Base-by-base conservation (phyloP, 2,888 invertebrate species). In the Chymomyza caudatula region DNA sequence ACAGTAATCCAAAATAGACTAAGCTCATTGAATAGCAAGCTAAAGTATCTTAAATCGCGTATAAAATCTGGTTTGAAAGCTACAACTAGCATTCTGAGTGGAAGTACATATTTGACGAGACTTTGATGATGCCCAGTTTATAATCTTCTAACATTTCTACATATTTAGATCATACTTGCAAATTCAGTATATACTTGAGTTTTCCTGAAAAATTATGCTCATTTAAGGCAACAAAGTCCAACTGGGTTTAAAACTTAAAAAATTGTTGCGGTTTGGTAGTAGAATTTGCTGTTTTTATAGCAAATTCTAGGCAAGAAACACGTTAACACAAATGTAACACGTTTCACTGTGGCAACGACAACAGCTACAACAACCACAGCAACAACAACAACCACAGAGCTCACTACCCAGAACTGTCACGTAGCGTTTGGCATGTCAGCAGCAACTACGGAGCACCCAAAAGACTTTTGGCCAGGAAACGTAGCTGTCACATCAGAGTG, bases 351-450 rank as follows among this genome's bases (percentile, higher is more conserved):
- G 83, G 80, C 74, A 82, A 69, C 77, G 71, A 61, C 56, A 37
- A 56, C 62, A 67, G 55, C 25, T 67, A 55, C 59, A 67, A 58
- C 25, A 69, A 55, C 59, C 37, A 44, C 61, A 69, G 54, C 69
- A 69, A 13, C 61, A 55, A 53, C 66, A 66, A 71, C 70, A 53
- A 65, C 56, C 63, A 69, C 65, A 60, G 71, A 76, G 69, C 75
- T 75, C 11, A 11, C 29, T 2, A 0, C 0, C 2, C 29, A 37
- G 29, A 37, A 37, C 29, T 71, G 71, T 84, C 82, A 85, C 88
- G 85, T 88, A 84, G 76, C 77, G 79, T 80, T 83, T 76, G 47
- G 83, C 85, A 87, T 82, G 87, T 82, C 88, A 85, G 75, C 80
- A 60, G 56, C 83, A 67, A 67, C 53, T 13, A n/a, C 17, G 3